Evolutionary conservation across 2,888 invertebrate species (phyloP), one percentile per base, ranked within the genome.

Genomic region (Maniola hyperantus): DNA sequence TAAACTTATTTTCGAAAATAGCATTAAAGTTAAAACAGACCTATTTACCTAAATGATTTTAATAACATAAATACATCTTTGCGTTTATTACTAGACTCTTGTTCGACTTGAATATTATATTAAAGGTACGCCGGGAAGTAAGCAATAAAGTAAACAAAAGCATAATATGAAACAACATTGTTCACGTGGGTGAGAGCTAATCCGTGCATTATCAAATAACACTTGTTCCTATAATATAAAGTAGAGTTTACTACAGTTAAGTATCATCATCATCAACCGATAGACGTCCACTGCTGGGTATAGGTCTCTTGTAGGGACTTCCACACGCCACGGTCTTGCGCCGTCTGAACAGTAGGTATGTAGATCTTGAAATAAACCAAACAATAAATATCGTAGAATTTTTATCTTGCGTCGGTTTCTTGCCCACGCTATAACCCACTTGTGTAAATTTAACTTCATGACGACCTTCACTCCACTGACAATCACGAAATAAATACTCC

Each of bases 91-190:
- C 50, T 7, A 65, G 33, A 58, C 33, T 44, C 58, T 64, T 64
- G 36, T 55, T 34, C 46, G 46, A 46, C 18, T n/a, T 39, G 10
- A 39, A 39, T 39, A 39, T 39, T 46, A 46, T 15, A 15, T n/a
- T 15, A 6, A 44, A 44, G 46, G 44, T 15, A 44, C n/a, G 15
- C 33, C 59, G 58, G 59, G 33, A 54, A 65, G 54, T 51, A 34
- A 53, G 51, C 48, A 61, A 8, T 48, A 60, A 61, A 48, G 60
- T 65, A 65, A 65, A 65, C 60, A 65, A 61, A 55, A 7, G 20
- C 39, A 36, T 44, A n/a, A 13, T 54, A 36, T 54, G 34, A 15
- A 55, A 36, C 55, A 55, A 55, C 36, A 36, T 7, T 48, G 55
- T 61, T 66, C 54, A 55, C 48, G 46, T n/a, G 26, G 50, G 15